Evolutionary conservation across 2,888 invertebrate genomes (phyloP).

Genomic region (Myathropa florea): DNA sequence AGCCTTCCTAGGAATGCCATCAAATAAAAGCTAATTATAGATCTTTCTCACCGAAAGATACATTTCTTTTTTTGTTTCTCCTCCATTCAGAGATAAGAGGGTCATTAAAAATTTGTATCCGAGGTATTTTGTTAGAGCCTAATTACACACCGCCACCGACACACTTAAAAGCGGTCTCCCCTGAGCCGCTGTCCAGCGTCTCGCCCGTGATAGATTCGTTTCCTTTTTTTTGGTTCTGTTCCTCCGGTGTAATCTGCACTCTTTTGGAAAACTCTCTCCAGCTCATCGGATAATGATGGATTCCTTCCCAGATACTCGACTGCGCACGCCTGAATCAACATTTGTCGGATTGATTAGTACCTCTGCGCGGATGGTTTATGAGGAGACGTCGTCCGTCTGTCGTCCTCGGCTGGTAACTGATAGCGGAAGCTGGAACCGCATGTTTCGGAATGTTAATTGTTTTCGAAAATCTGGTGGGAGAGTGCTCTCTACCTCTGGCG

Average conservation of each 20-base stretch:
- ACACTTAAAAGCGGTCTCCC: constrained; percentile 11
- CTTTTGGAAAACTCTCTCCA: background rate
- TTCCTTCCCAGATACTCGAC: constrained; percentile 25
- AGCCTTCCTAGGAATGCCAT: constrained; percentile 36
- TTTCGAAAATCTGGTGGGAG: background rate
- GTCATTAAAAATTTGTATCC: constrained; percentile 52
- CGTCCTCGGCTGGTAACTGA: background rate
- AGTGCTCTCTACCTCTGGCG: background rate
- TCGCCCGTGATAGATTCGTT: constrained; percentile 43
- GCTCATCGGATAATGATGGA: constrained; percentile 22
- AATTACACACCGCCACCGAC: constrained; percentile 42
- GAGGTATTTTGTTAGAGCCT: constrained; percentile 42
- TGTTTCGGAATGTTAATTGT: constrained; percentile 20
- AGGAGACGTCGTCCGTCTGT: background rate
- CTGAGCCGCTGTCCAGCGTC: background rate
- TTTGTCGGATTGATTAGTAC: constrained; percentile 31
- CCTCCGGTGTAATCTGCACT: background rate
- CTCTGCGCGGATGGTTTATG: background rate
- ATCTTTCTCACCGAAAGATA: constrained; percentile 26
- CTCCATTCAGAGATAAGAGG: constrained; percentile 22
- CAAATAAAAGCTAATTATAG: constrained; percentile 41
- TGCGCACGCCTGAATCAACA: constrained; percentile 4
- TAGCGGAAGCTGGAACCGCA: constrained; percentile 21
- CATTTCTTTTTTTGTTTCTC: constrained; percentile 1
- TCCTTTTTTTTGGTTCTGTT: constrained; percentile 23